Evolutionary conservation across 2,797 vertebrate genomes (phyloP), one percentile per base, ranked within the genome.

Genomic region (Myripristis jacobus): DNA sequence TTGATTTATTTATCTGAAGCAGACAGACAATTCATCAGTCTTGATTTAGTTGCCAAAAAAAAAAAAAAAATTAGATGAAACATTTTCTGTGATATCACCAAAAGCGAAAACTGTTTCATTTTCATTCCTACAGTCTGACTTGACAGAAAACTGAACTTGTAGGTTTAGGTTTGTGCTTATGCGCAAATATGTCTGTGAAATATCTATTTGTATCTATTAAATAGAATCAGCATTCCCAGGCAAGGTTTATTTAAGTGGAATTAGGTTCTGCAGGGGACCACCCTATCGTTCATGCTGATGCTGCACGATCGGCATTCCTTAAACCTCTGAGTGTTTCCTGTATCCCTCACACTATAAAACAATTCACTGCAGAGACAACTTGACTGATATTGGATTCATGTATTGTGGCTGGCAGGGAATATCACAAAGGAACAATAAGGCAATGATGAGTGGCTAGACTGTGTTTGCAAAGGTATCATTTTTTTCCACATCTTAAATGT

Each of bases 241-340:
- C 74, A 59, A 24, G 78, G 79, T 86, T 89, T 88, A 82, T 88
- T 82, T 80, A 55, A 81, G 66, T 25, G 59, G 72, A 82, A 70
- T 71, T 48, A 72, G 27, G 53, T 74, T 27, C 24, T 70, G 18
- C 10, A 61, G 57, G 57, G 53, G 54, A 74, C 63, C 63, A 47
- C 51, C 47, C 59, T 16, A 22, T 54, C 27, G 27, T 25, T 65
- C n/a, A 46, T 46, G 25, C 57, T 56, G 11, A 44, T 73, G 4
- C 57, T 70, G 2, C 46, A 70, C 55, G 61, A 78, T 78, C 41
- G 70, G 31, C 18, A 56, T 65, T 74, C 79, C 69, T 4, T 11
- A 58, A 66, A 2, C 27, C 22, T 38, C 41, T 5, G 21, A 66
- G 58, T 15, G 34, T 16, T 70, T 60, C 43, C 59, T 43, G 18